These are phyloP conservation scores for Dendrolimus houi DNA, from an alignment of 2,888 invertebrate species.

Conservation along the genomic window DNA sequence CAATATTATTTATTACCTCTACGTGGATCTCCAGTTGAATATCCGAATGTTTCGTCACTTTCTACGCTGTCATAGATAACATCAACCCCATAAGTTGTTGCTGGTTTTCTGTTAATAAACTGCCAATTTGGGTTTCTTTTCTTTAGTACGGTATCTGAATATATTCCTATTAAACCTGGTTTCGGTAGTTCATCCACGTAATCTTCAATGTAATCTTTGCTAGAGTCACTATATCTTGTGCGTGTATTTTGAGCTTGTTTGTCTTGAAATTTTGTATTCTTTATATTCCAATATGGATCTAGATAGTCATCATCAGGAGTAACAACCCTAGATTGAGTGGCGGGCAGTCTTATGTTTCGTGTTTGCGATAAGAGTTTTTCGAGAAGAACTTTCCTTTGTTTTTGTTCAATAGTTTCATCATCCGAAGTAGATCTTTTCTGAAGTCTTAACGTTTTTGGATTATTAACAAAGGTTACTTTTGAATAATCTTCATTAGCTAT, in stretches of 20 bases:
- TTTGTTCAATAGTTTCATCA: conserved; percentile 12
- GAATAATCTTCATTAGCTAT: not conserved
- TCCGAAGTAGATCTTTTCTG: conserved; percentile 22
- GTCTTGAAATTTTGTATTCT: conserved; percentile 36
- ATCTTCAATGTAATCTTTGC: conserved; percentile 39
- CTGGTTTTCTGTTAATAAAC: conserved; percentile 14
- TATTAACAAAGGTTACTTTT: not conserved
- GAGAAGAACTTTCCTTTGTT: conserved; percentile 45
- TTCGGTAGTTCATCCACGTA: conserved; percentile 52
- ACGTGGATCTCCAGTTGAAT: conserved; percentile 56
- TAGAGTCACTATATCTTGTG: conserved; percentile 28
- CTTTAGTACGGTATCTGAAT: conserved; percentile 39
- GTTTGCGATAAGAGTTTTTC: conserved; percentile 25
- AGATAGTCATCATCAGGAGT: conserved; percentile 35
- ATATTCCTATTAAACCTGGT: conserved; percentile 55
- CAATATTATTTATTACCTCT: conserved; percentile 27
- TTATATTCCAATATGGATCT: conserved; percentile 65
- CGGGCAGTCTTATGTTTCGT: conserved; percentile 18
- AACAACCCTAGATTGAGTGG: conserved; percentile 27
- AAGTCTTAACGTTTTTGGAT: conserved; percentile 6
- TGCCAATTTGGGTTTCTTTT: conserved; percentile 13
- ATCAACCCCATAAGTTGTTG: conserved; percentile 24
- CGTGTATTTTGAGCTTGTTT: conserved; percentile 17
- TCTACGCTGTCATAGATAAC: conserved; percentile 23
- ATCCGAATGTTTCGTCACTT: conserved; percentile 42